phyloP scores from a whole-genome alignment of 2,113 vertebrate species.

The human region GRCh38 chr1:195253501-195254000 shows the following conservation, averaged over 20 bases:
- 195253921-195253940: background rate
- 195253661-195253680: background rate
- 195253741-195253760: background rate
- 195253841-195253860: background rate
- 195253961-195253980: background rate
- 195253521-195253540: background rate
- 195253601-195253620: background rate
- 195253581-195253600: background rate
- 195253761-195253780: background rate
- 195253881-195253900: background rate
- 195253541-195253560: background rate
- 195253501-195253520: background rate
- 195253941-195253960: background rate
- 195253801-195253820: background rate
- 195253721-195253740: background rate
- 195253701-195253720: background rate
- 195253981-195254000: background rate
- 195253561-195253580: background rate
- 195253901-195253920: background rate
- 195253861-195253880: background rate
- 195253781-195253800: background rate
- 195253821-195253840: accelerated
- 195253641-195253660: background rate
- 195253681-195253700: background rate
- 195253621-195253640: background rate